Conservation (phyloP, 1,140 invertebrate genomes). For the Zophobas morio region DNA sequence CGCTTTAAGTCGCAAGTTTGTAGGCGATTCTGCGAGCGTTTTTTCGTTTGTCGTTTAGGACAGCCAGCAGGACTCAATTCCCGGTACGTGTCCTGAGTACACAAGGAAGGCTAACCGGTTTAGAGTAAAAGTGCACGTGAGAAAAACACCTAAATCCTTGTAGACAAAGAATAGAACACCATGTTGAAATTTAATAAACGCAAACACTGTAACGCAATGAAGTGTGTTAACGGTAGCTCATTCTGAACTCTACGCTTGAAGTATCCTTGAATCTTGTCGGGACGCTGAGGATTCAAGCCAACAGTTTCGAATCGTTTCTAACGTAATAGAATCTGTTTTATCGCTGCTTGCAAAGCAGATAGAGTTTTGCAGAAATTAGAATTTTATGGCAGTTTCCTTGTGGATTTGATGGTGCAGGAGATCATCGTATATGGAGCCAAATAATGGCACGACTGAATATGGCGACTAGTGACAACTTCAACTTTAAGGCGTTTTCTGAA, state of each 20-base stretch:
- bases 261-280: constrained; percentile 5
- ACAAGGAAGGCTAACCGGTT: background rate
- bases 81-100: too few species aligned
- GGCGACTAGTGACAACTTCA: too few species aligned
- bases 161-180: constrained; percentile 22
- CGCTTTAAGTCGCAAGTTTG: too few species aligned
- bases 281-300: constrained; percentile 15
- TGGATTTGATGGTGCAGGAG: too few species aligned
- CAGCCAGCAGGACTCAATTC: too few species aligned
- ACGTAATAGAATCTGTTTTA: background rate
- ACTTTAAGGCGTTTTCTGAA: too few species aligned
- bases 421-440: too few species aligned
- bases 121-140: background rate
- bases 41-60: too few species aligned
- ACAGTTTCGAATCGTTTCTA: constrained; percentile 25
- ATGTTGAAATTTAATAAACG: constrained; percentile 51
- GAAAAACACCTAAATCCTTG: constrained; percentile 19
- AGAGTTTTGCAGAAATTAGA: constrained; percentile 6
- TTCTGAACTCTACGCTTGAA: constrained; percentile 38
- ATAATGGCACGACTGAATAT: too few species aligned
- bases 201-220: constrained; percentile 50
- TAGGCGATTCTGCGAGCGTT: too few species aligned
- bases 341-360: constrained; percentile 1
- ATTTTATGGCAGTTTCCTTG: background rate
- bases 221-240: constrained; percentile 48